Conservation (phyloP, 1,140 invertebrate genomes). For the Drosophila sturtevanti region DNA sequence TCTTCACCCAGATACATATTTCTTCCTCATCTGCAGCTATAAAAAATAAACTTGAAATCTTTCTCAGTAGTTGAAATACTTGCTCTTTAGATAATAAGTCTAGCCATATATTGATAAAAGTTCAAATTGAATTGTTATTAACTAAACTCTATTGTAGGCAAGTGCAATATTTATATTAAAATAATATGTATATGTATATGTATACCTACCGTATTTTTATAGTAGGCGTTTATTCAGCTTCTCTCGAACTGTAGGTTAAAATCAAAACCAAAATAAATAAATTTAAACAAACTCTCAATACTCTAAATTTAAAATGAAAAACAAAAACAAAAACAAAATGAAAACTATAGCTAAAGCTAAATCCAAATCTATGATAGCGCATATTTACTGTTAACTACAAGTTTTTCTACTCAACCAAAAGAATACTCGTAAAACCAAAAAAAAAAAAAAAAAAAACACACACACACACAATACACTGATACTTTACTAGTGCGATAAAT, state of each 20-base stretch:
- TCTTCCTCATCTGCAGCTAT: constrained; percentile 22
- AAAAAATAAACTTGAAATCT: constrained; percentile 4
- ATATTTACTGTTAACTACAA: constrained; percentile 74
- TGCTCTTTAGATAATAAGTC: constrained; percentile 49
- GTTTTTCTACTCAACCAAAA: constrained; percentile 59
- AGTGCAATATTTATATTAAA: constrained; percentile 72
- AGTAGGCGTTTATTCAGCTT: constrained; percentile 73
- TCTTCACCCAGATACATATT: too few species aligned
- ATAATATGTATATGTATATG: constrained; percentile 49
- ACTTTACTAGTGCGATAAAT: constrained; percentile 71
- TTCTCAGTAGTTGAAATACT: constrained; percentile 49
- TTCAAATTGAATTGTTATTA: constrained; percentile 79
- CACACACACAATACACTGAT: constrained; percentile 71
- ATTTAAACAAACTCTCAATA: constrained; percentile 21
- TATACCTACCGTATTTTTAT: constrained; percentile 70
- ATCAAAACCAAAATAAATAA: neutral
- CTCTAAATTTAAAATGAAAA: constrained; percentile 13
- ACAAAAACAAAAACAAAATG: constrained; percentile 14
- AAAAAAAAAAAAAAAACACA: too few species aligned
- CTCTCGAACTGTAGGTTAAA: constrained; percentile 67
- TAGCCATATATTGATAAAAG: constrained; percentile 63
- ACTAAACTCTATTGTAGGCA: constrained; percentile 54
- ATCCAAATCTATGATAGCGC: constrained; percentile 63
- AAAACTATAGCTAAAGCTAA: constrained; percentile 49
- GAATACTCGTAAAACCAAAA: constrained; percentile 52